Conservation (phyloP, 2,797 vertebrate genomes). For the Periophthalmus magnuspinnatus region DNA sequence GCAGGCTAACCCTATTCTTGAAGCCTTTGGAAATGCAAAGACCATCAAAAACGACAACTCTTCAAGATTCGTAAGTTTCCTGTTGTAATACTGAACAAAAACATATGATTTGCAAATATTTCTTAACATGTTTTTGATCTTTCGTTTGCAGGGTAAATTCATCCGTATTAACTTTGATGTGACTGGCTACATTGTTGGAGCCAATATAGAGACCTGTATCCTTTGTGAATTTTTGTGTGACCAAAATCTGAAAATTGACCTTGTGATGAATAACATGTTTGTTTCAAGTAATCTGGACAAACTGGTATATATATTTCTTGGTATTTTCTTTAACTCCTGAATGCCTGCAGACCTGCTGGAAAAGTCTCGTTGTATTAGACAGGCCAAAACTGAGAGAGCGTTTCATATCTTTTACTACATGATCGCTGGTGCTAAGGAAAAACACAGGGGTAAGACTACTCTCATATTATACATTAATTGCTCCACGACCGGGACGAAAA, state of each 20-base stretch:
- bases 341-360: constrained; percentile 88
- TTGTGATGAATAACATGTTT: background rate
- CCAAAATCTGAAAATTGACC: background rate
- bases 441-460: constrained; percentile 71
- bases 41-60: constrained; percentile 99
- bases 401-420: constrained; percentile 98
- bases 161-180: constrained; percentile 98
- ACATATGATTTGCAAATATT: background rate
- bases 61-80: constrained; percentile 90
- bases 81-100: background rate
- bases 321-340: constrained; percentile 55
- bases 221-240: constrained; percentile 53
- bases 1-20: constrained; percentile 96
- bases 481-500: too few relatives aligned
- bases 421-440: constrained; percentile 87
- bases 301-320: background rate
- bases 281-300: background rate
- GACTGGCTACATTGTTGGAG: constrained; percentile 95
- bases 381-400: constrained; percentile 91
- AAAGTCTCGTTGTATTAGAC: constrained; percentile 94
- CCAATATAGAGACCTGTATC: constrained; percentile 99
- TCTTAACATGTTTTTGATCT: constrained; percentile 4
- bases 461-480: background rate
- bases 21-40: constrained; percentile 98
- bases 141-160: constrained; percentile 89